phyloP scores from a whole-genome alignment of 2,888 invertebrate genomes.

The Alsophila aescularia region DNA sequence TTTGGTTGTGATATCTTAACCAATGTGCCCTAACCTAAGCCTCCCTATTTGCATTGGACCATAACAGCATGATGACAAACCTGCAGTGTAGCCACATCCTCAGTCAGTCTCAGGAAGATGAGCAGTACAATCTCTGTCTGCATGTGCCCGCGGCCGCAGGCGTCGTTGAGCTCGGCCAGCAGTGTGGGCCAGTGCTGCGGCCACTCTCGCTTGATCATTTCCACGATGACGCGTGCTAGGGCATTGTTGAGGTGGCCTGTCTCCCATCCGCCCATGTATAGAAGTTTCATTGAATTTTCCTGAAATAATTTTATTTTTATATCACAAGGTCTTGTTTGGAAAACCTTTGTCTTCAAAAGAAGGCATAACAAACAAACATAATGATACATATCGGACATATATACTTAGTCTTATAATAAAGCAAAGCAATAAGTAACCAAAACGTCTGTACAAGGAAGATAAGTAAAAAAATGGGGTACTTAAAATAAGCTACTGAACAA shows the following conservation, averaged over 20 bases:
- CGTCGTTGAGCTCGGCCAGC: conserved; percentile 91
- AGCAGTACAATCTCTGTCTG: conserved; percentile 96
- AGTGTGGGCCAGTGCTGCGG: conserved; percentile 98
- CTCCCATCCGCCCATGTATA: conserved; percentile 90
- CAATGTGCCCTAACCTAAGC: too few species aligned
- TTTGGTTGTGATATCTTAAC: too few species aligned
- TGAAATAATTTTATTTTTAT: conserved; percentile 44
- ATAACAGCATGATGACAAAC: conserved; percentile 60
- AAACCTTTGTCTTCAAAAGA: too few species aligned
- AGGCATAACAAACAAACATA: too few species aligned
- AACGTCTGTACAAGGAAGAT: too few species aligned
- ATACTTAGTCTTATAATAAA: too few species aligned
- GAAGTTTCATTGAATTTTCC: conserved; percentile 94
- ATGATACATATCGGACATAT: too few species aligned
- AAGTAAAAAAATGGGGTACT: too few species aligned
- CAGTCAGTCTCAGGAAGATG: conserved; percentile 94
- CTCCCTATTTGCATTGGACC: too few species aligned
- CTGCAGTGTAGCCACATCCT: conserved; percentile 96
- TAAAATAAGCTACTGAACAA: too few species aligned
- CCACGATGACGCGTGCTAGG: conserved; percentile 95
- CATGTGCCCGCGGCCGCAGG: conserved; percentile 92
- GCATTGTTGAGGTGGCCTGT: conserved; percentile 93
- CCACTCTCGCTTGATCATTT: conserved; percentile 99
- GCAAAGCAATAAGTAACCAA: too few species aligned
- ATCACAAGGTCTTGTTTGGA: not conserved